Conservation (phyloP, 1,140 invertebrate genomes). For the Hermatobates lingyangjiaoensis region DNA sequence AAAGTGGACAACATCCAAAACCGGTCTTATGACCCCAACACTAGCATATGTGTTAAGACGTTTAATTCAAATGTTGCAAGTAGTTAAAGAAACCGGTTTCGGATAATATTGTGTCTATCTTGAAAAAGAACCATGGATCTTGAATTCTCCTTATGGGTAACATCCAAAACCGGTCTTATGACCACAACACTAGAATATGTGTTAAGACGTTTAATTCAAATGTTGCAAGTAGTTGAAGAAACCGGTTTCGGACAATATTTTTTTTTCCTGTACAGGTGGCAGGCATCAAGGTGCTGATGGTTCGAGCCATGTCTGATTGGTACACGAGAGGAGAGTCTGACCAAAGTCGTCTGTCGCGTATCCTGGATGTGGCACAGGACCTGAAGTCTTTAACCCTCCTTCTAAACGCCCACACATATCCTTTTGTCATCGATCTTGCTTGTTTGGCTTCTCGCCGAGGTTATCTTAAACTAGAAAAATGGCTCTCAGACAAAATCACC, state of each 20-base stretch:
- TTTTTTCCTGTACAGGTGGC: slow-evolving; percentile 41
- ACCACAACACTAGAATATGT: not conserved
- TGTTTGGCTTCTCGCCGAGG: slow-evolving; percentile 89
- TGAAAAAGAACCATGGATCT: too few species aligned
- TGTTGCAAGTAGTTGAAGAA: too few species aligned
- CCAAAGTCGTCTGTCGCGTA: slow-evolving; percentile 77
- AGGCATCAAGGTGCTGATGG: slow-evolving; percentile 76
- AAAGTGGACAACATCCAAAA: too few species aligned
- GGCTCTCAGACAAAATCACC: slow-evolving; percentile 89
- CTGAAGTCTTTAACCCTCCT: slow-evolving; percentile 82
- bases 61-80: too few species aligned
- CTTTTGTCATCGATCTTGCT: slow-evolving; percentile 93
- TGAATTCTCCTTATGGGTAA: too few species aligned
- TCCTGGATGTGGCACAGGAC: slow-evolving; percentile 93
- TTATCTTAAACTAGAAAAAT: slow-evolving; percentile 96
- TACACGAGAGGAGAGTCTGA: slow-evolving; percentile 81
- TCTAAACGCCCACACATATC: slow-evolving; percentile 80
- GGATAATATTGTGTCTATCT: too few species aligned
- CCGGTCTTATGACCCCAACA: too few species aligned
- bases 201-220: too few species aligned
- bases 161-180: not conserved
- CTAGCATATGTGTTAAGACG: too few species aligned
- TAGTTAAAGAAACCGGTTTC: too few species aligned
- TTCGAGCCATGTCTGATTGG: slow-evolving; percentile 96
- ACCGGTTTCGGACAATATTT: not conserved